phyloP scores from a whole-genome alignment of 2,113 vertebrate species.

The Talpa occidentalis region DNA sequence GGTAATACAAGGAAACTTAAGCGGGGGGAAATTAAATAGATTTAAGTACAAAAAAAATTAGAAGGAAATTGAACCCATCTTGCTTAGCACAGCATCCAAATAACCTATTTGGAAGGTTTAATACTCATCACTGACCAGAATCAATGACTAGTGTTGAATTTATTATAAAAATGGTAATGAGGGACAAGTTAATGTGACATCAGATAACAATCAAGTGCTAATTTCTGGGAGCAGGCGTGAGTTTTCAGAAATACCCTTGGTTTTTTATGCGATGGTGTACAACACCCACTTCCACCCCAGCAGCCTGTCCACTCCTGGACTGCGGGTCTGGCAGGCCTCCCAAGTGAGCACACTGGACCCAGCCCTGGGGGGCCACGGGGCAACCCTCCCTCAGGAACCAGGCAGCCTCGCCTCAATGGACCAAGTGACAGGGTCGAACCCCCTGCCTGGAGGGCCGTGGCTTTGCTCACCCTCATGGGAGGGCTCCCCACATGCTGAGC shows the following conservation, averaged over 20 bases:
- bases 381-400: not conserved
- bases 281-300: not conserved
- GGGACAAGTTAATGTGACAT: not conserved
- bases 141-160: not conserved
- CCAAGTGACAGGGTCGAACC: not conserved
- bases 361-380: not conserved
- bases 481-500: not conserved
- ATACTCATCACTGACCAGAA: slow-evolving; percentile 28
- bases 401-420: not conserved
- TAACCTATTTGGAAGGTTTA: not conserved
- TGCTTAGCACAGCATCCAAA: slow-evolving; percentile 47
- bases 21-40: slow-evolving; percentile 78
- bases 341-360: accelerated
- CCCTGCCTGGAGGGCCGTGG: not conserved
- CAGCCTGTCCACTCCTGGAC: not conserved
- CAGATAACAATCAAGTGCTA: not conserved
- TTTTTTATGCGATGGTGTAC: not conserved
- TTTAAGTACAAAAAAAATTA: slow-evolving; percentile 41
- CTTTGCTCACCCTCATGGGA: not conserved
- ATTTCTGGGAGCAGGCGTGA: not conserved
- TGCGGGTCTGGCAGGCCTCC: not conserved
- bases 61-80: slow-evolving; percentile 45
- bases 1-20: slow-evolving; percentile 68
- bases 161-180: not conserved
- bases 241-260: not conserved